Percentiles rank a stretch among this genome's conserved stretches.
Conservation (phyloP, 2,113 vertebrate genomes). For the Recurvirostra avosetta region DNA sequence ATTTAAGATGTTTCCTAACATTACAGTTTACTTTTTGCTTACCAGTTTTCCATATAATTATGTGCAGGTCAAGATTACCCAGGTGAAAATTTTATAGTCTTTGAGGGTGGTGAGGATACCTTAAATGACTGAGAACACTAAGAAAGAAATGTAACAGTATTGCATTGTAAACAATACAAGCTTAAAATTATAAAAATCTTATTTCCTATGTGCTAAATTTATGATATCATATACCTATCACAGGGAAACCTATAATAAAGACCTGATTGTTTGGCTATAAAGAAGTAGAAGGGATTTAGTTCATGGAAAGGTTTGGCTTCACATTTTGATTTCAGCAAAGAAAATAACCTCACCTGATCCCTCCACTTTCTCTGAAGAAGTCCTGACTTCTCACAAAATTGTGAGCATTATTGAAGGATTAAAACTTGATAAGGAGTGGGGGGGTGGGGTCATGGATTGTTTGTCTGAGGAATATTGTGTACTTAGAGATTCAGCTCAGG, state of each 20-base stretch:
- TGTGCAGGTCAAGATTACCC: background rate
- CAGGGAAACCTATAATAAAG: background rate
- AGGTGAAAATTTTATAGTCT: background rate
- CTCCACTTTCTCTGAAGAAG: background rate
- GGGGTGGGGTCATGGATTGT: background rate
- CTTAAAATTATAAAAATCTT: background rate
- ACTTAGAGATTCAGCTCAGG: background rate
- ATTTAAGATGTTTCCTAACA: background rate
- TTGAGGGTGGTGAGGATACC: background rate
- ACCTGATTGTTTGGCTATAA: background rate
- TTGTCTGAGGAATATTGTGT: background rate
- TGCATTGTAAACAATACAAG: background rate
- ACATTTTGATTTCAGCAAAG: constrained; percentile 14
- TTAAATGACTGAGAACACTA: background rate
- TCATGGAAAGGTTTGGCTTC: background rate
- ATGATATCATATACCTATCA: background rate
- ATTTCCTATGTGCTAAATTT: background rate
- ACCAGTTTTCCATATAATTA: background rate
- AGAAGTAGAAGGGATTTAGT: background rate
- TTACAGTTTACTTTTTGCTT: background rate
- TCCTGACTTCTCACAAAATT: constrained; percentile 3
- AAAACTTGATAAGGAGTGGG: background rate
- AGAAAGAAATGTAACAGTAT: background rate
- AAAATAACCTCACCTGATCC: constrained; percentile 20
- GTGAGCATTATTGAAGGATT: constrained; percentile 22